Base-by-base conservation (phyloP, 2,888 invertebrate genomes). In the Glaucopsyche alexis region DNA sequence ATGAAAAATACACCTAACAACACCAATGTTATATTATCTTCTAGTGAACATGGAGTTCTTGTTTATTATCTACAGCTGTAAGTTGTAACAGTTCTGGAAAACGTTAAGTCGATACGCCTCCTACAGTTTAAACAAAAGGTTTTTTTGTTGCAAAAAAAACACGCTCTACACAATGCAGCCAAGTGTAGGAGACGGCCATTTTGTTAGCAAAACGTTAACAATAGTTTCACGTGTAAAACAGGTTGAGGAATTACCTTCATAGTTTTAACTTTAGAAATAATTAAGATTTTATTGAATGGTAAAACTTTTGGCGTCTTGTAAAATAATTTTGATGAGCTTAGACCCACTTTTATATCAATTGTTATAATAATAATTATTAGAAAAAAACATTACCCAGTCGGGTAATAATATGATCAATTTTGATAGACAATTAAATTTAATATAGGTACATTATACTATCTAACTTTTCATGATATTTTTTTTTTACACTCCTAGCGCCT, bases 121-220 rank as follows among this genome's bases (percentile, higher is more conserved):
- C 47, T 60, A 60, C 29, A 60, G 29, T 60, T 60, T 60, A 60
- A 60, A 60, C 60, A 60, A 60, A 60, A 14, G 60, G 60, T 60
- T 60, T 60, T 47, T 60, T 60, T 60, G 60, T 60, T 60, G 60
- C 60, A 38, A 29, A 60, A 60, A 55, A 55, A 60, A 60, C 29
- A 42, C 42, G 42, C 6, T 42, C 42, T 29, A 60, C 60, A 29
- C 60, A 38, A 38, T 38, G 60, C 60, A 9, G 60, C 60, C 29
- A 13, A 29, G 60, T 38, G 29, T 60, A 13, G 60, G 60, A 29
- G 29, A 29, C 60, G 60, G 60, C 60, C 60, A 60, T 60, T 60
- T 60, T 60, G 14, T 60, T 60, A 38, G 60, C 60, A 13, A 29
- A 60, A 60, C 13, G 60, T 14, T 29, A 60, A 60, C 60, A 60